Base-by-base conservation (phyloP, 2,113 vertebrate genomes). In the Nipponia nippon region DNA sequence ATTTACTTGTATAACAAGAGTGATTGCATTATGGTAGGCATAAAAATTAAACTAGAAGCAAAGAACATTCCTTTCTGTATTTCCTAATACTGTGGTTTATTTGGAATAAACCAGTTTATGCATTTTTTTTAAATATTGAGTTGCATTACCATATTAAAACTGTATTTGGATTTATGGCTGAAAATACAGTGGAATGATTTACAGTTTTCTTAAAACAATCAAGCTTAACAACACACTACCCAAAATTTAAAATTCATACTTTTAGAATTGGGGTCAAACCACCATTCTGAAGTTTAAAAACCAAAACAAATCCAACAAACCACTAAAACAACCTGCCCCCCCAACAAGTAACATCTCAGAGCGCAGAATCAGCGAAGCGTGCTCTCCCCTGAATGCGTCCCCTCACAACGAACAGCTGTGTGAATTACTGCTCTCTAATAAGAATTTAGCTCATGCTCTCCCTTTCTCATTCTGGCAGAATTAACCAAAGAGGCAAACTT, bases 21-120 rank as follows among this genome's bases (percentile, higher is more conserved):
- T 58, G 88, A 94, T 6, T 90, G 69, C n/a, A 73, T 65, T 62
- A 87, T 9, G 55, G n/a, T 59, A 81, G 86, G 86, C 34, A 83
- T 46, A 90, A 78, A 92, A 89, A 84, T 44, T 59, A 34, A 97
- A 96, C 61, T 40, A 92, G 66, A 65, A 87, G 61, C 71, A 96
- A 59, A 77, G 17, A 73, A 66, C 19, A 46, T 80, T 73, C 42
- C 9, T 71, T 84, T 69, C 9, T 22, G 2, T 40, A 71, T 79
- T 89, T 94, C 78, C 89, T 47, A 84, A 82, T 42, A 42, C 2
- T 61, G 46, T 61, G 13, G 30, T 79, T 83, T 81, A 69, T 83
- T 75, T 95, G 10, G 30, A 83, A 85, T 49, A 91, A 95, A 63
- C 10, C 22, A 58, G 30, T 72, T 90, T 29, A 50, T 38, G 36